Percentiles rank a stretch among this genome's conserved stretches.
Evolutionary conservation across 2,797 vertebrate genomes (phyloP).

Genomic region (Cirrhinus molitorella): DNA sequence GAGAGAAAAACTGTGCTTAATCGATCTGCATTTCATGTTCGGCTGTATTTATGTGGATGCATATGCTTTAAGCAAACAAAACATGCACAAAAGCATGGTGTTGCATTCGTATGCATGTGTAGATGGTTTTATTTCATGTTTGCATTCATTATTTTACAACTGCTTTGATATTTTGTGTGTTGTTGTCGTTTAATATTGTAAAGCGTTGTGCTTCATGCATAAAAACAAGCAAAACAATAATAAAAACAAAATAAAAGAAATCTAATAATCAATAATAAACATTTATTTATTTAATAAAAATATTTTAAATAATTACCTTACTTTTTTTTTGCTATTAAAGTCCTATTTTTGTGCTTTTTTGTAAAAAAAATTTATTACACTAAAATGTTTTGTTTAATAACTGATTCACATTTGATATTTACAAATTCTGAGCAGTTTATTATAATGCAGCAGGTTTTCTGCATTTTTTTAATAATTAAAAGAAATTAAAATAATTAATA

Average conservation of each 20-base stretch:
- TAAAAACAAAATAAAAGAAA: background rate
- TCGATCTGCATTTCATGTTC: background rate
- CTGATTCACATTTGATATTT: too few species aligned
- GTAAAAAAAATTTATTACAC: too few species aligned
- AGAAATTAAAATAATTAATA: too few species aligned
- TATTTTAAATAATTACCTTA: background rate
- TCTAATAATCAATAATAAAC: background rate
- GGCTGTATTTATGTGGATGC: background rate
- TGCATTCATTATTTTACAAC: background rate
- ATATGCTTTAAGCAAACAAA: background rate
- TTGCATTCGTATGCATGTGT: background rate
- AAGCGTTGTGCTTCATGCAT: background rate
- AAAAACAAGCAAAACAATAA: background rate
- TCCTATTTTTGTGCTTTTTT: too few species aligned
- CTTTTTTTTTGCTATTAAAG: too few species aligned
- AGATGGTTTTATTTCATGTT: background rate
- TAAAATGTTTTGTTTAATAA: too few species aligned
- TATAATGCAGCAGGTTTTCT: too few species aligned
- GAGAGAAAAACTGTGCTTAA: conserved; percentile 2
- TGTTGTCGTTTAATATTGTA: background rate
- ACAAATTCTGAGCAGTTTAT: too few species aligned
- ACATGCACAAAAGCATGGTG: background rate
- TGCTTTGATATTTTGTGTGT: background rate
- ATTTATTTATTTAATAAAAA: background rate
- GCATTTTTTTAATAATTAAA: too few species aligned